Base-by-base conservation (phyloP, 1,140 invertebrate genomes). In the Berghia stephanieae region DNA sequence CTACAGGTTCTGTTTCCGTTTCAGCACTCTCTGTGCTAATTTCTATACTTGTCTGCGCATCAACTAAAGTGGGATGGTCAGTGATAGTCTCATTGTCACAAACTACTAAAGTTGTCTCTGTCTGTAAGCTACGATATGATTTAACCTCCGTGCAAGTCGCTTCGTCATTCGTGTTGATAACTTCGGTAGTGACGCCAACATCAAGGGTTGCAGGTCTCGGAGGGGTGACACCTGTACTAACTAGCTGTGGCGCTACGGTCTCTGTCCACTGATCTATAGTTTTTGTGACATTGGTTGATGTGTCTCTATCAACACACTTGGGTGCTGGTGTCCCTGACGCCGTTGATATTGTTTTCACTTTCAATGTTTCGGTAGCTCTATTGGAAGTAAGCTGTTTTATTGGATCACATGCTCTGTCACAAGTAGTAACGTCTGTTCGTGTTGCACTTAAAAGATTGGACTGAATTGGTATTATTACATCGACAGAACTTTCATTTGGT, bases 51-150 rank as follows among this genome's bases (percentile, higher is more conserved):
- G 84, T 87, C 77, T 87, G 85, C 0, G 85, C 85, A 70, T 87
- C 86, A 10, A 78, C 66, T 24, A 66, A 67, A 36, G 77, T 63
- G 3, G 81, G 70, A 63, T 75, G 78, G 36, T 87, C 86, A 0
- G 86, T 87, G 21, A 86, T 57, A 2, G 86, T 87, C 72, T 87
- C 86, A 36, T 81, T 84, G 66, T 87, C 86, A 5, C 82, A 79
- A 0, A 84, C 79, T 40, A 80, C 55, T 10, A 86, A 36, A 0
- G 67, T 43, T 18, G 84, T 86, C 55, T 86, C 86, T 1, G 83
- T 83, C 16, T 72, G 79, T 16, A 74, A 79, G 55, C 86, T 83
- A 66, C 83, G 78, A 2, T 72, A 63, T 10, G 84, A 80, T 42
- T 81, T 75, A 13, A 81, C 77, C 18, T 84, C 81, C 21, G 86